A percentile compares a stretch with the other conserved stretches of the same genome.
Conservation (phyloP, 1,140 invertebrate species). For the Neodiprion fabricii region DNA sequence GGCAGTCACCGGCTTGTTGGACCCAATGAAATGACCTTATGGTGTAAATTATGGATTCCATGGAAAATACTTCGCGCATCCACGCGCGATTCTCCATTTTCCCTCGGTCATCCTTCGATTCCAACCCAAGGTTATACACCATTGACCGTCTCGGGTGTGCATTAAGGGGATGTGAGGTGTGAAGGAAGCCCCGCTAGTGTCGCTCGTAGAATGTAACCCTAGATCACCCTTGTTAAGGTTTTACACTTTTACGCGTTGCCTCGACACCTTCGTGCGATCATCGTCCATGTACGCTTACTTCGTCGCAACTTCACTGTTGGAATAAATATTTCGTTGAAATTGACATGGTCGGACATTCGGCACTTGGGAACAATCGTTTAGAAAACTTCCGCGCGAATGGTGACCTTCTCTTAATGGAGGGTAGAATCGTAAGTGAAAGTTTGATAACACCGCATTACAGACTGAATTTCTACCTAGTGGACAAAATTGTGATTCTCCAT, state of each 20-base stretch:
- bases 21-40: too few species aligned
- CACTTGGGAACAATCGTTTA: neutral
- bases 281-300: conserved; percentile 11
- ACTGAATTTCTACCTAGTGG: too few species aligned
- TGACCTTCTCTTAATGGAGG: too few species aligned
- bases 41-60: conserved; percentile 10
- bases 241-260: conserved; percentile 49
- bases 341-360: neutral
- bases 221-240: conserved; percentile 41
- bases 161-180: conserved; percentile 38
- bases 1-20: too few species aligned
- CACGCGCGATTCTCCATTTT: neutral
- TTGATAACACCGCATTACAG: too few species aligned
- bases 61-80: conserved; percentile 29
- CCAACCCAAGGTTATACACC: too few species aligned
- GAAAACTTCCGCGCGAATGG: neutral
- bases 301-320: neutral
- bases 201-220: conserved; percentile 33
- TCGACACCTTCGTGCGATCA: conserved; percentile 19
- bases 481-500: too few species aligned
- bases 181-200: conserved; percentile 57
- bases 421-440: too few species aligned
- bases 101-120: conserved; percentile 8
- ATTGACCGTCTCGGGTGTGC: neutral
- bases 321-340: too few species aligned